phyloP scores from a whole-genome alignment of 1,140 invertebrate species.

The Goniozus legneri region DNA sequence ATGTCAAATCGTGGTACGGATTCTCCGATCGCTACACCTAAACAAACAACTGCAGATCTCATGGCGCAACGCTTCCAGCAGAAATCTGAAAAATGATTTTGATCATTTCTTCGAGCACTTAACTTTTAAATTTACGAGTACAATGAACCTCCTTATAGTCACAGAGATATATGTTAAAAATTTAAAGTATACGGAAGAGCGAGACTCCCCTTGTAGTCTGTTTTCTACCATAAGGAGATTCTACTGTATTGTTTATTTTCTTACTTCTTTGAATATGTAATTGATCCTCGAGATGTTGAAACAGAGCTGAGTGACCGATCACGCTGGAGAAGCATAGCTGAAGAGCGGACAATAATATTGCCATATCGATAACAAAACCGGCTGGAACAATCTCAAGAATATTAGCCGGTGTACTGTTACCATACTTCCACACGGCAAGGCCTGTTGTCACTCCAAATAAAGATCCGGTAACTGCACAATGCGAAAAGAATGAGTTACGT shows the following conservation, averaged over 20 bases:
- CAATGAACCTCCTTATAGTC: too few species aligned
- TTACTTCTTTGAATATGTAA: conserved; percentile 59
- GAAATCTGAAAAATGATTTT: conserved; percentile 78
- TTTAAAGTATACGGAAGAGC: too few species aligned
- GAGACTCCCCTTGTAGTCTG: too few species aligned
- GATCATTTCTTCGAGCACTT: too few species aligned
- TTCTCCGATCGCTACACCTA: conserved; percentile 76
- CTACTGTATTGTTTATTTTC: conserved; percentile 7
- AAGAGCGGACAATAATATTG: conserved; percentile 66
- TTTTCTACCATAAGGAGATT: too few species aligned
- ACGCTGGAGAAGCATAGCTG: conserved; percentile 74
- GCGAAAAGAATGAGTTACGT: neutral
- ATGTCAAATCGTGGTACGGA: conserved; percentile 82
- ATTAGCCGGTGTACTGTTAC: conserved; percentile 52
- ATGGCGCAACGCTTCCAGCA: conserved; percentile 71
- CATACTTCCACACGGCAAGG: conserved; percentile 63
- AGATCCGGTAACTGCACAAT: conserved; percentile 54
- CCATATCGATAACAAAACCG: conserved; percentile 58
- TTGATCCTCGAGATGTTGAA: conserved; percentile 68
- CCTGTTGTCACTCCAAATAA: conserved; percentile 64
- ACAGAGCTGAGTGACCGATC: conserved; percentile 70
- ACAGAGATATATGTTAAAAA: too few species aligned
- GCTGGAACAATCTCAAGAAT: conserved; percentile 62
- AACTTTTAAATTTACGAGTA: too few species aligned
- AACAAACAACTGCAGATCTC: conserved; percentile 66